Conservation (phyloP, 2,113 vertebrate genomes). For the Corydoras maculifer region DNA sequence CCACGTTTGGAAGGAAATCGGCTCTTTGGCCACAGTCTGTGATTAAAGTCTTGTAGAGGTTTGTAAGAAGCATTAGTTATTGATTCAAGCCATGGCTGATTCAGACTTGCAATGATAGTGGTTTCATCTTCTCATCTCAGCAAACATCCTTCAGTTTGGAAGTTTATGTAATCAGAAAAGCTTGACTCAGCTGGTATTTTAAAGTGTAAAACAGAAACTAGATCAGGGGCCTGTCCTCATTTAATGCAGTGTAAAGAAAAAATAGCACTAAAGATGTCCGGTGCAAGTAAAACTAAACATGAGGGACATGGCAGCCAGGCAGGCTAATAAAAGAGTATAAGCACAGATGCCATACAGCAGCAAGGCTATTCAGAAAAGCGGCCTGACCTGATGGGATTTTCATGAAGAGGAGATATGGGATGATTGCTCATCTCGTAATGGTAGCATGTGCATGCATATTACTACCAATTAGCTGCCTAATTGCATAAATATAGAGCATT, state of each 20-base stretch:
- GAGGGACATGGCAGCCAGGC: constrained; percentile 8
- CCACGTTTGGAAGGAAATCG: constrained; percentile 29
- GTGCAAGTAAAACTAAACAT: background rate
- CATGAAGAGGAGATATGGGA: constrained; percentile 58
- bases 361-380: constrained; percentile 16
- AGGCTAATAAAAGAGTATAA: constrained; percentile 21
- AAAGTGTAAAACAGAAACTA: background rate
- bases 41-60: constrained; percentile 22
- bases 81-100: constrained; percentile 33
- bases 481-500: constrained; percentile 68
- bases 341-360: constrained; percentile 34
- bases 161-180: constrained; percentile 2
- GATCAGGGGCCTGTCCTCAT: too few relatives aligned
- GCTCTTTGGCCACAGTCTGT: constrained; percentile 11
- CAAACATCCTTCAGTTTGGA: constrained; percentile 26
- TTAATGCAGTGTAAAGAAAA: background rate
- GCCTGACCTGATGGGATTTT: constrained; percentile 61
- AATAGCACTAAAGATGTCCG: constrained; percentile 1
- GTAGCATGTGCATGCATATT: constrained; percentile 66
- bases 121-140: constrained; percentile 33
- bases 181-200: constrained; percentile 15
- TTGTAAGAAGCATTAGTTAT: constrained; percentile 32
- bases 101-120: constrained; percentile 38
- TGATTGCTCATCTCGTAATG: constrained; percentile 64
- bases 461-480: constrained; percentile 71